phyloP scores from a whole-genome alignment of 1,140 invertebrate species.

The Tachypleus tridentatus region DNA sequence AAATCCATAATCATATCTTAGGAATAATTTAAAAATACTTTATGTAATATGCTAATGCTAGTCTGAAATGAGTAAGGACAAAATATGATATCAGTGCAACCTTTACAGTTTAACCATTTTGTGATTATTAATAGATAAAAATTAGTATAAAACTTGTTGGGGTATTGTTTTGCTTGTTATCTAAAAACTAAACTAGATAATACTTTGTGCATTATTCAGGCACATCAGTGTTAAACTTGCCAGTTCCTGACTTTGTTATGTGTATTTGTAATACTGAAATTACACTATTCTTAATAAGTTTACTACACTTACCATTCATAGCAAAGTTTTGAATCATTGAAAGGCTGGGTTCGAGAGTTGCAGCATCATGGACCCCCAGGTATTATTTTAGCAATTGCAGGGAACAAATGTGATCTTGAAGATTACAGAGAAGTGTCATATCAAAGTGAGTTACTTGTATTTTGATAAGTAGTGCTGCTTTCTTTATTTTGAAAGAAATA shows the following conservation, averaged over 20 bases:
- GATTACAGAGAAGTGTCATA: conserved; percentile 20
- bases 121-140: too few relatives aligned
- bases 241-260: not conserved
- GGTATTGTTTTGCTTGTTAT: too few relatives aligned
- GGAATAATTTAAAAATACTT: too few relatives aligned
- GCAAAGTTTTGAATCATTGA: conserved; percentile 31
- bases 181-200: too few relatives aligned
- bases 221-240: too few relatives aligned
- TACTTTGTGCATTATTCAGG: too few relatives aligned
- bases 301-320: conserved; percentile 1
- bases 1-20: not conserved
- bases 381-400: conserved; percentile 36
- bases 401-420: conserved; percentile 36
- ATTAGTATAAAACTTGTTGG: too few relatives aligned
- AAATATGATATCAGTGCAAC: too few relatives aligned
- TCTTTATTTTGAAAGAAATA: too few relatives aligned
- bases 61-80: too few relatives aligned
- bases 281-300: not conserved
- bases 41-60: too few relatives aligned
- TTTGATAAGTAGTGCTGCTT: not conserved
- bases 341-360: conserved; percentile 36
- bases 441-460: conserved; percentile 16
- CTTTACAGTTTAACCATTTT: too few relatives aligned
- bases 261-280: not conserved
- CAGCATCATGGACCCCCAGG: conserved; percentile 30